Evolutionary conservation across 2,888 invertebrate species (phyloP), one percentile per base, ranked within the genome.

Genomic region (Galeopsomyia nigrocyanea): DNA sequence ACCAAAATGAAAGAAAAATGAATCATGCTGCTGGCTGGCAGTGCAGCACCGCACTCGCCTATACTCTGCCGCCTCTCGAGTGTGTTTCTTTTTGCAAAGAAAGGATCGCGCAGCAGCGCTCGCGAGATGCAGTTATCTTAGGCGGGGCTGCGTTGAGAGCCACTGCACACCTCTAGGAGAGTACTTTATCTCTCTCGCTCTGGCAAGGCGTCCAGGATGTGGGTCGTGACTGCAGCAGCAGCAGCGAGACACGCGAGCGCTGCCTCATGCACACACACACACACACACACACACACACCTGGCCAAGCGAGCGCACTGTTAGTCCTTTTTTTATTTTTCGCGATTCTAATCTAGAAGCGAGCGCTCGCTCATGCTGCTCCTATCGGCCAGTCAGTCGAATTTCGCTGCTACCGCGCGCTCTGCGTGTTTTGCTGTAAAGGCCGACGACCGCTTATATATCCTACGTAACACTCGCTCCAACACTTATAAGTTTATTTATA

Each of bases 131-230:
- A 56, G 68, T 70, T 55, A 74, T 26, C 67, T 78, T 80, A 84
- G 85, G 84, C 82, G 85, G 82, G 83, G 84, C 81, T 79, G 77
- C 78, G 79, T 80, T 84, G 85, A 85, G 85, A 84, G 81, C 82
- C 84, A 67, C 84, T 84, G 83, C 81, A 80, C 81, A 81, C 80
- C 26, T 80, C 79, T 78, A 78, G 80, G 78, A 83, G 64, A 68
- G 84, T 80, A 82, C 83, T 84, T 84, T 83, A 84, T 83, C 82
- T 82, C 78, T 77, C 19, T 19, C 82, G 82, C 78, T 77, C 19
- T 19, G 19, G 17, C 31, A 22, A 56, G 56, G 71, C 63, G 63
- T 51, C 78, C 81, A 78, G 80, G 85, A 84, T 84, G 84, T 85
- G 83, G 85, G 85, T 85, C 84, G 85, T 82, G 80, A 82, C 79